These are phyloP conservation scores for Malurus cyaneus DNA, from an alignment of 2,113 vertebrate species.

Conservation along the genomic window DNA sequence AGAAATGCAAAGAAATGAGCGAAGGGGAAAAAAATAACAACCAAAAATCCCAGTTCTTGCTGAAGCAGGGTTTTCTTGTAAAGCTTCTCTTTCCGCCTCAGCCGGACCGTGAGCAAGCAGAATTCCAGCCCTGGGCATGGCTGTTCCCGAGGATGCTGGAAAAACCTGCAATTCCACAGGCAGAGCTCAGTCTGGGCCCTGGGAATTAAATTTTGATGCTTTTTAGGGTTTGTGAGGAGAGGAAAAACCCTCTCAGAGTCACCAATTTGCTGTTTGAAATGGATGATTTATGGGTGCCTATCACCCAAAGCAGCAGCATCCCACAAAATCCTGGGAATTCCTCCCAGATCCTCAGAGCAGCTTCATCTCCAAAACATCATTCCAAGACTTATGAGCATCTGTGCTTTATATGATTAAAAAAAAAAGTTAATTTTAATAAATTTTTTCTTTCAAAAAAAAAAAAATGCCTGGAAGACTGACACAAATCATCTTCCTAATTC, in stretches of 20 bases:
- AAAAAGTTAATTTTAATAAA: neutral
- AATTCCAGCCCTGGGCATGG: neutral
- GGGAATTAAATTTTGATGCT: fast-evolving
- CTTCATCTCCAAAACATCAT: neutral
- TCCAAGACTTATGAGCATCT: neutral
- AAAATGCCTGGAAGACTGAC: neutral
- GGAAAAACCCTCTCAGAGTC: neutral
- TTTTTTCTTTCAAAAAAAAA: neutral
- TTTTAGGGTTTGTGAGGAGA: neutral
- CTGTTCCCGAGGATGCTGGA: neutral
- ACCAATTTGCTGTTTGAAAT: neutral
- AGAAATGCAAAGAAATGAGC: conserved; percentile 68
- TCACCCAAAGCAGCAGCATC: neutral
- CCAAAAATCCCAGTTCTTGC: conserved; percentile 45
- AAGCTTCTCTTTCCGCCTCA: conserved; percentile 61
- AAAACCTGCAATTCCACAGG: neutral
- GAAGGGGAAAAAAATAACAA: neutral
- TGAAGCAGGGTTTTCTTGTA: conserved; percentile 69
- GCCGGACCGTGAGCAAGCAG: conserved; percentile 20
- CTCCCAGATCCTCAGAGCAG: neutral
- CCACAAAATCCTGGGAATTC: neutral
- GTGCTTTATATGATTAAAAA: neutral
- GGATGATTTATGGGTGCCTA: fast-evolving
- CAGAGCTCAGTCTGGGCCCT: fast-evolving
- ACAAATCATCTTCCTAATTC: neutral